These are phyloP conservation scores for Callospermophilus lateralis DNA, from an alignment of 2,113 vertebrate species.

Conservation along the genomic window DNA sequence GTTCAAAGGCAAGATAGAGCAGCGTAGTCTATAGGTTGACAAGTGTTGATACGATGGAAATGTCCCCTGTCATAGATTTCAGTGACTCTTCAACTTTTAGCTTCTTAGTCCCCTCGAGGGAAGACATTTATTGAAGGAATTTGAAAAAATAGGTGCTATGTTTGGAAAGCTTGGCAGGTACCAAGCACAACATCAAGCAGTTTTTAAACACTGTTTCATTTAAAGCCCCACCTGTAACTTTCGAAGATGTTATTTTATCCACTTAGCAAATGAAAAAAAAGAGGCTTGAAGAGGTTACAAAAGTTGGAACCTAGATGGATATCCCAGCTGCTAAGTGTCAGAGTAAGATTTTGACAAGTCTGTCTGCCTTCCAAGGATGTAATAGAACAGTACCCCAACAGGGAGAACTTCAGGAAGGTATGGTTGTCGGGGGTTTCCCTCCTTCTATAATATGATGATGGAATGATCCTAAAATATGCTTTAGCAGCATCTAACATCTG, in stretches of 20 bases:
- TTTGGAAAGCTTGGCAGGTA: constrained; percentile 25
- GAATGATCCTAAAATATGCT: background rate
- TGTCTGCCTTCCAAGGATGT: background rate
- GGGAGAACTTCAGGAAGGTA: background rate
- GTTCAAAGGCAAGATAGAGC: background rate
- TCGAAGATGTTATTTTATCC: background rate
- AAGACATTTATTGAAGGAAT: constrained; percentile 28
- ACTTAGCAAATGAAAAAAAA: constrained; percentile 20
- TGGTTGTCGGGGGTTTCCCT: background rate
- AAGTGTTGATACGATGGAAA: background rate
- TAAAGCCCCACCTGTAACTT: background rate
- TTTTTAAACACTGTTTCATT: background rate
- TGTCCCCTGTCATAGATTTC: background rate
- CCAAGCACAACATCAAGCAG: background rate
- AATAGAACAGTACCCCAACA: background rate
- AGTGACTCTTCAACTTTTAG: background rate
- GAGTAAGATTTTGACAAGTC: background rate
- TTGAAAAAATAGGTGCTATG: background rate
- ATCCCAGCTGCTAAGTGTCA: background rate
- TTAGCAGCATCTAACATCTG: background rate
- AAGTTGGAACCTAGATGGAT: background rate
- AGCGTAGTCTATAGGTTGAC: background rate
- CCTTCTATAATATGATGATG: background rate
- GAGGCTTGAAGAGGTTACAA: background rate
- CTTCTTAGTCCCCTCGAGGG: constrained; percentile 4